Percentiles rank a stretch among this genome's conserved stretches.
Evolutionary conservation across 2,888 invertebrate genomes (phyloP).

Genomic region (Miltochrista miniata): DNA sequence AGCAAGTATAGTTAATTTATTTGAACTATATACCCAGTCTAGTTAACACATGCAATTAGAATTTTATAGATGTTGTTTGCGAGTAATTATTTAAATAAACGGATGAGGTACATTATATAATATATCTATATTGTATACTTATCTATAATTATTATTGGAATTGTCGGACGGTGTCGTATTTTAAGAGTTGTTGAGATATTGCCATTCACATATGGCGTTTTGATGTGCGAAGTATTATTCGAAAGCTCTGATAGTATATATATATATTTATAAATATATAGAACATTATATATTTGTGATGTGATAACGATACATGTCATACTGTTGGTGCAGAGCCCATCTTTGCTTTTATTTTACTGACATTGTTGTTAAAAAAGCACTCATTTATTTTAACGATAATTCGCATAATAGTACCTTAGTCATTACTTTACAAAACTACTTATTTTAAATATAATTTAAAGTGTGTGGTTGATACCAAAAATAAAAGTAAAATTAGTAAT

Average conservation of each 20-base stretch:
- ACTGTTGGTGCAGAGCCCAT: slow-evolving; percentile 59
- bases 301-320: slow-evolving; percentile 73
- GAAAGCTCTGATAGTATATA: slow-evolving; percentile 58
- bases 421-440: slow-evolving; percentile 33
- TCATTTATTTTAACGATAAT: slow-evolving; percentile 32
- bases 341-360: slow-evolving; percentile 40
- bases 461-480: slow-evolving; percentile 63
- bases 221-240: slow-evolving; percentile 73
- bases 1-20: slow-evolving; percentile 49
- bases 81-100: slow-evolving; percentile 69
- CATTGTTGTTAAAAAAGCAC: slow-evolving; percentile 32
- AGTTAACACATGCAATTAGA: slow-evolving; percentile 71
- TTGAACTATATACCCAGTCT: slow-evolving; percentile 49
- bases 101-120: slow-evolving; percentile 56
- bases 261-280: too few species aligned
- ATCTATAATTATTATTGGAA: slow-evolving; percentile 47
- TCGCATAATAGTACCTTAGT: slow-evolving; percentile 49
- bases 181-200: slow-evolving; percentile 72
- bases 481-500: slow-evolving; percentile 48
- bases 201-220: slow-evolving; percentile 71
- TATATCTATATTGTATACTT: slow-evolving; percentile 69
- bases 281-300: slow-evolving; percentile 61
- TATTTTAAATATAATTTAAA: slow-evolving; percentile 42
- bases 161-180: slow-evolving; percentile 48
- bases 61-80: slow-evolving; percentile 73